phyloP scores from a whole-genome alignment of 2,113 vertebrate species.

The Phalacrocorax brasilianus region DNA sequence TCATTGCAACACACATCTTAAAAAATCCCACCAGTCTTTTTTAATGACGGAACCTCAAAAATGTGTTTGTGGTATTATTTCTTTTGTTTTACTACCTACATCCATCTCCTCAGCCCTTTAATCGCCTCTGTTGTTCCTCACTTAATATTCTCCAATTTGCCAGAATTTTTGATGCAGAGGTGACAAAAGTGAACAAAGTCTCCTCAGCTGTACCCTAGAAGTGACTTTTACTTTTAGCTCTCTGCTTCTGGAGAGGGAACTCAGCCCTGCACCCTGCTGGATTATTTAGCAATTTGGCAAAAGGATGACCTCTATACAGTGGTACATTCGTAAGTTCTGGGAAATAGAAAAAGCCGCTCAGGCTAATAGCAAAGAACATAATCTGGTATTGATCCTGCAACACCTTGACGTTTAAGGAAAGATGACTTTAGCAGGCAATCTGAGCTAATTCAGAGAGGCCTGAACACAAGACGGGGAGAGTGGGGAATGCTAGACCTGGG shows the following conservation, averaged over 20 bases:
- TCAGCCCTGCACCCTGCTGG: neutral
- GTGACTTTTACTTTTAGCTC: neutral
- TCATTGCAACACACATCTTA: neutral
- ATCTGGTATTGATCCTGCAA: constrained; percentile 31
- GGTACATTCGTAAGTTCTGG: neutral
- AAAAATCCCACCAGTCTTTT: neutral
- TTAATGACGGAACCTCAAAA: neutral
- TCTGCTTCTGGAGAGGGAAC: neutral
- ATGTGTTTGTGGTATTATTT: neutral
- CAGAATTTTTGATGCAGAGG: neutral
- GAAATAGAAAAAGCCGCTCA: constrained; percentile 10
- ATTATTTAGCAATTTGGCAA: neutral
- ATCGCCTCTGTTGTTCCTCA: neutral
- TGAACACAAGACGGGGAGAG: neutral
- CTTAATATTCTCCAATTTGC: neutral
- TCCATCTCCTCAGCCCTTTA: neutral
- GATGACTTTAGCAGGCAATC: neutral
- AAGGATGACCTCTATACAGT: neutral
- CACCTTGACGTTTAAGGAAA: constrained; percentile 18
- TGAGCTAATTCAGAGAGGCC: neutral
- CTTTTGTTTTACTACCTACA: neutral
- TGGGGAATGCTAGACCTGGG: neutral
- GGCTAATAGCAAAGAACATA: constrained; percentile 39
- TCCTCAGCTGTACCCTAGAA: neutral
- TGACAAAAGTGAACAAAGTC: neutral